Conservation (phyloP, 2,797 vertebrate species). For the Poecile montanus region DNA sequence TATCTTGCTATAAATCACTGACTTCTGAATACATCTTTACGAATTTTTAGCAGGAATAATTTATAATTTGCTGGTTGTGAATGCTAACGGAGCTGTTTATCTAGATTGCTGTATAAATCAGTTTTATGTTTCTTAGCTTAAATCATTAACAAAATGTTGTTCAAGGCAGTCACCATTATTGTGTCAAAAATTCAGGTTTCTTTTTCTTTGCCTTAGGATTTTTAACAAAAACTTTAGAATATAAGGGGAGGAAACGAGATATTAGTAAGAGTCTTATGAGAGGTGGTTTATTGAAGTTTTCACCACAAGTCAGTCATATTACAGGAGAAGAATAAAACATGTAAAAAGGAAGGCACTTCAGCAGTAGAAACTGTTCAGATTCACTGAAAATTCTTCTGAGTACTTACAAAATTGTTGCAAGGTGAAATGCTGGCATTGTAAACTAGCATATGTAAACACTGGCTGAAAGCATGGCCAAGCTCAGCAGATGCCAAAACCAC, state of each 20-base stretch:
- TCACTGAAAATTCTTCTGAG: background rate
- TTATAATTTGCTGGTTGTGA: background rate
- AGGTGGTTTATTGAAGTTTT: background rate
- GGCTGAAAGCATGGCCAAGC: background rate
- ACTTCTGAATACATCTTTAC: background rate
- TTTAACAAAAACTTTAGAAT: background rate
- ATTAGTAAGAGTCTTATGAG: background rate
- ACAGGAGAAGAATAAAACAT: background rate
- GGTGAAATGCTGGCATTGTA: background rate
- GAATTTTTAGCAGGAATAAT: background rate
- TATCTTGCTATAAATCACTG: background rate
- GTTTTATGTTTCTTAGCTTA: background rate
- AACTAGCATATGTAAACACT: background rate
- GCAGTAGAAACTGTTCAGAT: background rate
- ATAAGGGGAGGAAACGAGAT: background rate
- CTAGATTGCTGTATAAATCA: background rate
- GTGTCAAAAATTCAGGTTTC: background rate
- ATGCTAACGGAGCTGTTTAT: background rate
- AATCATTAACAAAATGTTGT: background rate
- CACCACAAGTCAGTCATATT: background rate
- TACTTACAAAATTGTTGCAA: background rate
- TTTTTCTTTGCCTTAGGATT: background rate
- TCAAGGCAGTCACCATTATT: background rate
- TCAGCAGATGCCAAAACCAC: slow-evolving; percentile 1
- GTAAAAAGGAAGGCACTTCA: background rate